Evolutionary conservation across 2,888 invertebrate species (phyloP), one percentile per base, ranked within the genome.

Genomic region (Drosophila stalkeri): DNA sequence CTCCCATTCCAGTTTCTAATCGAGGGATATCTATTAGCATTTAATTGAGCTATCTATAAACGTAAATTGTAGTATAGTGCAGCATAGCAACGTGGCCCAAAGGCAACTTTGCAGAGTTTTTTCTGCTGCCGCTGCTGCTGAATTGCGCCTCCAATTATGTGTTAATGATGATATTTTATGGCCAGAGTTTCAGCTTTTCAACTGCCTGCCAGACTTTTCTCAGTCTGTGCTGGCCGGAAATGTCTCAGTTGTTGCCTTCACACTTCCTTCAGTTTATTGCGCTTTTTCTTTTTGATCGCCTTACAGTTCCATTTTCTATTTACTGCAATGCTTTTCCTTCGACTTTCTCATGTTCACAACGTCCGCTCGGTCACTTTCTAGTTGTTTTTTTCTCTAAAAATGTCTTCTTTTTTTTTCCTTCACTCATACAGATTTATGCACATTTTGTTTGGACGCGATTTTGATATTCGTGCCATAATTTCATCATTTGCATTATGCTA

Each of bases 401-500:
- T 46, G 46, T 46, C 14, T 23, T 46, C 23, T 14, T 46, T 46
- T 6, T 14, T 16, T 20, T 14, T 3, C 20, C 31, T 12, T 4
- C 54, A n/a, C n/a, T n/a, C n/a, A n/a, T n/a, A n/a, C 43, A 14
- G 49, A 66, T 66, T 72, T 73, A 54, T 78, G 68, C 62, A 51
- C 64, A 68, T 64, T 73, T 72, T 64, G 55, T 37, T 27, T 23
- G 20, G 20, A 23, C 43, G 12, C 39, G 67, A 56, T 44, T 63
- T 63, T 64, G 65, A 59, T 62, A 56, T 77, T 70, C 55, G 5
- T 23, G n/a, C 7, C 41, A 41, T n/a, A 55, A 37, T 75, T 68
- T 70, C 63, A 74, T 75, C 77, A 82, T 88, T 83, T 88, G 72
- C 80, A 76, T 81, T 86, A 84, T 89, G 85, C 52, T 75, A 87